phyloP scores from a whole-genome alignment of 2,888 invertebrate genomes.

The Icerya purchasi region DNA sequence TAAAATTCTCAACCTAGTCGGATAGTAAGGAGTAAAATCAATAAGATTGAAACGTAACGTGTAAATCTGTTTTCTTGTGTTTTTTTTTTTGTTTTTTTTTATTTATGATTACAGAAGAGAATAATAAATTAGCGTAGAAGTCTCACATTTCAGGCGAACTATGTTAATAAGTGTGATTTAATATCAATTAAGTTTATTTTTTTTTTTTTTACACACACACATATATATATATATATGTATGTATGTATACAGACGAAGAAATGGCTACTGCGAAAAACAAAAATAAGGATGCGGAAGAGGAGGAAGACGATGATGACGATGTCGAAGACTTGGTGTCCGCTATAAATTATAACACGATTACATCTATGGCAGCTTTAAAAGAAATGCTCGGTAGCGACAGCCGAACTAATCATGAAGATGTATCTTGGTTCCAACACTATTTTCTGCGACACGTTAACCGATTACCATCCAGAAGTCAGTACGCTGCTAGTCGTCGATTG shows the following conservation, averaged over 20 bases:
- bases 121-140: no score
- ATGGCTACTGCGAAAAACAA: constrained; percentile 7
- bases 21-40: no score
- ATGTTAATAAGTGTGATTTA: no score
- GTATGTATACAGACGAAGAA: not conserved
- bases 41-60: no score
- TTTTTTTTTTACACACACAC: not conserved
- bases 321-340: constrained; percentile 40
- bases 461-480: constrained; percentile 34
- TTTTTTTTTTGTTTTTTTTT: no score
- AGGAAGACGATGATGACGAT: constrained; percentile 31
- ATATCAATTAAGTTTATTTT: no score
- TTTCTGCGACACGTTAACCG: constrained; percentile 51
- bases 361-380: constrained; percentile 40
- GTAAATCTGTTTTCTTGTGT: no score
- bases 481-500: constrained; percentile 34
- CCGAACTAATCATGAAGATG: constrained; percentile 35
- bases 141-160: no score
- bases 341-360: constrained; percentile 45
- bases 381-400: constrained; percentile 31
- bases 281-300: constrained; percentile 12
- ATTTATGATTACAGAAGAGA: no score
- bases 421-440: constrained; percentile 41
- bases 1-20: no score
- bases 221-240: not conserved